Evolutionary conservation across 2,113 vertebrate species (phyloP), one percentile per base, ranked within the genome.

Genomic region (Leiothrix lutea): DNA sequence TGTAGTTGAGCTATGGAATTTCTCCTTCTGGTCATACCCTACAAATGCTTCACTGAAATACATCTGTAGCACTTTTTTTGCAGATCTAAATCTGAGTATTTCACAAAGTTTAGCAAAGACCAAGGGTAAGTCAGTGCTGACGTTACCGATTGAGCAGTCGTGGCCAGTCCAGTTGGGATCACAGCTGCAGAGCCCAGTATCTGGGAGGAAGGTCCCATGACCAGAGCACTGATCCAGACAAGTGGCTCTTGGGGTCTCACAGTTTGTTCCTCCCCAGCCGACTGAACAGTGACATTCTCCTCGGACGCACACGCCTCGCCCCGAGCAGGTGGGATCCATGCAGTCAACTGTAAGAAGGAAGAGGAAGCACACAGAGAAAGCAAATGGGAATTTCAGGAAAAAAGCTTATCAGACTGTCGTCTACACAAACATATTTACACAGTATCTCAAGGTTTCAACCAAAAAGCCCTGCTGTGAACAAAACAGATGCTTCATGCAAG

Each of bases 171-270:
- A 99, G 97, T 98, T 99, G 90, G 99, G 98, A 95, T 99, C 99
- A 16, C 99, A 99, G 97, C 97, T 99, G 98, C 99, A 99, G 86
- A 99, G 98, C 9, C 99, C 99, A 0, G 98, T 98, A 31, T 99
- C 99, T 0, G 99, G 97, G 82, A 99, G 98, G 93, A 99, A 99
- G 50, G 98, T 98, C 33, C 99, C 99, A 0, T 99, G 99, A 69
- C 99, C 99, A 1, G 99, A 99, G 93, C 99, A 99, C 77, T 99
- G 99, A 97, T 99, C 99, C 98, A 99, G 98, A 95, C 99, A 99
- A 19, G 99, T 99, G 69, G 99, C 98, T 91, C 99, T 97, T 22
- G 99, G 98, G 2, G 98, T 99, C 95, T 99, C 99, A 2, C 99
- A 99, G 45, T 98, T 99, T 38, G 99, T 93, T 42, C 99, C 99